Evolutionary conservation across 2,113 vertebrate species (phyloP), one percentile per base, ranked within the genome.

Genomic region (Penelope pileata): DNA sequence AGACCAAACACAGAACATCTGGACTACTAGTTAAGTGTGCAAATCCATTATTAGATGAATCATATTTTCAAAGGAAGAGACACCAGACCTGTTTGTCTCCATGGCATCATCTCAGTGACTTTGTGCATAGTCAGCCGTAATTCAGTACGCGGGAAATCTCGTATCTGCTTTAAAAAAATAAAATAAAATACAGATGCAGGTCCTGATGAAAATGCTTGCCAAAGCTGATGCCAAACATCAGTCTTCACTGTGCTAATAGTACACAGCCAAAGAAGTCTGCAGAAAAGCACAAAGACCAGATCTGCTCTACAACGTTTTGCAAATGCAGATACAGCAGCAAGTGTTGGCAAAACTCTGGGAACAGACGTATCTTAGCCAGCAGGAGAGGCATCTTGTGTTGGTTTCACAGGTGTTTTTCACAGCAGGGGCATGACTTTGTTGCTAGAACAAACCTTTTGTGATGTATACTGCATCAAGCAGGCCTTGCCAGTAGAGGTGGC

Each of bases 401-500:
- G 8, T 58, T 82, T 76, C 14, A 5, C 5, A 30, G 53, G 4
- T 79, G 26, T 2, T 70, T 14, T 68, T 90, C 34, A 60, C 43
- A 68, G 74, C 5, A 76, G 17, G 34, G 16, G 16, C 6, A 0
- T 54, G 34, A 18, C 38, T 75, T 66, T 22, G 29, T 72, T 50
- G 2, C 29, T 64, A 0, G 26, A 40, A 60, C 29, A 58, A 91
- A 63, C 19, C 8, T 56, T 60, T 32, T 53, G 43, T 64, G 48
- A 73, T 53, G 34, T 36, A 1, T 0, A 0, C 34, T 66, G 43
- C 27, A 24, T 2, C 1, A 32, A 77, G 63, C 21, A 40, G 47
- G 40, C 22, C 69, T 75, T 91, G 29, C 40, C 72, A 69, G 48
- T 45, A 68, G 29, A 16, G 26, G 3, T 83, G 69, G 40, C 15